A percentile compares a stretch with the other conserved stretches of the same genome.
phyloP scores from a whole-genome alignment of 2,797 vertebrate genomes.

The Kryptolebias ocellatus region DNA sequence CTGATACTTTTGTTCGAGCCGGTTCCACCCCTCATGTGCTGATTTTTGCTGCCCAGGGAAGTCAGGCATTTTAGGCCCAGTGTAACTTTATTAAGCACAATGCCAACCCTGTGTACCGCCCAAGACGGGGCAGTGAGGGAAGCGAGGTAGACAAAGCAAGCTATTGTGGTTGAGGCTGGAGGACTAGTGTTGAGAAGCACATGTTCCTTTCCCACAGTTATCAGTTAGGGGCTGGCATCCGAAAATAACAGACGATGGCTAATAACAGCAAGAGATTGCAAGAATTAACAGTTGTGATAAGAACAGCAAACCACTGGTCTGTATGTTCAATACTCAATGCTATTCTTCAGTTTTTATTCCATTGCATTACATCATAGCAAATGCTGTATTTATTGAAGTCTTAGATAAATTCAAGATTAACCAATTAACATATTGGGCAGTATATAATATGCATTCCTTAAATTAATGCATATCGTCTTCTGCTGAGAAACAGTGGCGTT shows the following conservation, averaged over 20 bases:
- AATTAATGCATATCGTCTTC: too few relatives aligned
- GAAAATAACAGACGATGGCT: slow-evolving; percentile 72
- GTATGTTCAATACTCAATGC: slow-evolving; percentile 8
- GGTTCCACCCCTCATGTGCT: slow-evolving; percentile 51
- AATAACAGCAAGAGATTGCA: slow-evolving; percentile 52
- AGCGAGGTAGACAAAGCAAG: slow-evolving; percentile 68
- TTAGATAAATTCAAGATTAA: too few relatives aligned
- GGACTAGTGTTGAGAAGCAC: slow-evolving; percentile 64
- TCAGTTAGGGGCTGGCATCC: slow-evolving; percentile 66
- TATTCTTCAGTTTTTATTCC: background rate
- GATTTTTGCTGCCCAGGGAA: slow-evolving; percentile 55
- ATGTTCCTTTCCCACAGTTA: slow-evolving; percentile 82
- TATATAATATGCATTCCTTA: too few relatives aligned
- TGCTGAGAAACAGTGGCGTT: too few relatives aligned
- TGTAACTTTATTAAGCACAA: slow-evolving; percentile 81
- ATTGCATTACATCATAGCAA: background rate
- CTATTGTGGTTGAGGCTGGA: slow-evolving; percentile 65
- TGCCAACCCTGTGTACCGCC: slow-evolving; percentile 71
- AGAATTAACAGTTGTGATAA: slow-evolving; percentile 52
- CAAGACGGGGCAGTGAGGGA: slow-evolving; percentile 59
- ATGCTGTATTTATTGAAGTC: background rate
- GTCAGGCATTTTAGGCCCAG: slow-evolving; percentile 65
- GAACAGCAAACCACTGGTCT: slow-evolving; percentile 18
- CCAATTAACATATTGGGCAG: too few relatives aligned
- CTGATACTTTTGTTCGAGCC: slow-evolving; percentile 55